phyloP scores from a whole-genome alignment of 2,888 invertebrate genomes.

The Drosophila trichaetosa region DNA sequence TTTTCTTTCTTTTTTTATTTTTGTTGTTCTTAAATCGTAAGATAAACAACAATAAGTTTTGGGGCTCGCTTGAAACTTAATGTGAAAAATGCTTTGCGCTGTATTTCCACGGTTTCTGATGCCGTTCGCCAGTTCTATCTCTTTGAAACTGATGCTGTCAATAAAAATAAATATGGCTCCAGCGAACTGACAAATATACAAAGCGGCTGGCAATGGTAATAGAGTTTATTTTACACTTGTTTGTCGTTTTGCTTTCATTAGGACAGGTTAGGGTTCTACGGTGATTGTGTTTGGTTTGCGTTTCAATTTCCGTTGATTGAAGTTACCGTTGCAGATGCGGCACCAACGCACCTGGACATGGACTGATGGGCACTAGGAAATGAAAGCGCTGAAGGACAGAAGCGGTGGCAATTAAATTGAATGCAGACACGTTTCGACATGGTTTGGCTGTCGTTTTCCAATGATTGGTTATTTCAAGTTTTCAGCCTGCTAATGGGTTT shows the following conservation, averaged over 20 bases:
- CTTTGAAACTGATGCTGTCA: constrained; percentile 19
- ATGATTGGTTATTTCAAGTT: constrained; percentile 37
- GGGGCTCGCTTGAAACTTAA: constrained; percentile 23
- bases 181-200: constrained; percentile 35
- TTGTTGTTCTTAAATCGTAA: constrained; percentile 25
- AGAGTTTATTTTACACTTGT: constrained; percentile 40
- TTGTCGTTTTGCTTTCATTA: constrained; percentile 55
- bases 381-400: constrained; percentile 49
- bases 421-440: constrained; percentile 36
- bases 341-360: constrained; percentile 49
- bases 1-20: constrained; percentile 6
- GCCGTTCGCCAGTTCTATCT: constrained; percentile 17
- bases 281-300: constrained; percentile 45
- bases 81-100: constrained; percentile 19
- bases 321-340: constrained; percentile 48
- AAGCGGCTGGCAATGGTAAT: constrained; percentile 15
- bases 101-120: constrained; percentile 23
- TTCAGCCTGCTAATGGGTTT: background rate
- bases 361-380: constrained; percentile 16
- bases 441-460: constrained; percentile 21
- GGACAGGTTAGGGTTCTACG: constrained; percentile 6
- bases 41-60: constrained; percentile 57
- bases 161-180: constrained; percentile 42
- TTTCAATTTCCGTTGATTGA: constrained; percentile 79
- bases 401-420: constrained; percentile 74